Evolutionary conservation across 2,797 vertebrate species (phyloP), one percentile per base, ranked within the genome.

Genomic region (Sebastiscus tertius): DNA sequence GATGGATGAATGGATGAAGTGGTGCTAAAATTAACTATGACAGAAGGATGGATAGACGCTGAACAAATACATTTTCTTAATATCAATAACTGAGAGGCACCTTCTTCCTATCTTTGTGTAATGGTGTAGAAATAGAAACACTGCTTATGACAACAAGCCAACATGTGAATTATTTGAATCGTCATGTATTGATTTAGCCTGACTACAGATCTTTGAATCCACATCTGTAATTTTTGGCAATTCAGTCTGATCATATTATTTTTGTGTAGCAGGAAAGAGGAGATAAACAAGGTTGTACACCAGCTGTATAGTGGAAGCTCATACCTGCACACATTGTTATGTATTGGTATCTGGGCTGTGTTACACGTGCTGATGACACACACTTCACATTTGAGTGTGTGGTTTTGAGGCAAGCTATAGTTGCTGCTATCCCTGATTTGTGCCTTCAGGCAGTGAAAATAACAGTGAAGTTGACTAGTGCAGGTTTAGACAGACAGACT

Each of bases 401-500:
- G 69, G 65, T 77, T 81, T 42, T 87, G 74, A 79, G 64, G 76
- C 62, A 72, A 36, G 61, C 78, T 80, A 72, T 65, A 22, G 56
- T 78, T 87, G 36, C 72, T 75, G 33, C 26, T 79, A 69, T 85
- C 72, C 3, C 31, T 79, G 39, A 90, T 88, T 76, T 89, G 69
- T 81, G 52, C 33, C 83, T 58, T 76, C 36, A 46, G 71, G 83
- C 27, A 68, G 20, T 42, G 68, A 81, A 81, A 36, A 86, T 63
- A 74, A 65, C 39, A 73, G 55, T 87, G 72, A 80, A 79, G 78
- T 60, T 18, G 42, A 46, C 42, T 46, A 54, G 39, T 56, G 33
- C 82, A 85, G 69, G 84, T 87, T 87, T 65, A 85, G 73, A 79
- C 88, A 82, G 61, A 78, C 33, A 56, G 70, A 27, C 56, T 22